phyloP scores from a whole-genome alignment of 1,140 invertebrate genomes.

The Popillia japonica region DNA sequence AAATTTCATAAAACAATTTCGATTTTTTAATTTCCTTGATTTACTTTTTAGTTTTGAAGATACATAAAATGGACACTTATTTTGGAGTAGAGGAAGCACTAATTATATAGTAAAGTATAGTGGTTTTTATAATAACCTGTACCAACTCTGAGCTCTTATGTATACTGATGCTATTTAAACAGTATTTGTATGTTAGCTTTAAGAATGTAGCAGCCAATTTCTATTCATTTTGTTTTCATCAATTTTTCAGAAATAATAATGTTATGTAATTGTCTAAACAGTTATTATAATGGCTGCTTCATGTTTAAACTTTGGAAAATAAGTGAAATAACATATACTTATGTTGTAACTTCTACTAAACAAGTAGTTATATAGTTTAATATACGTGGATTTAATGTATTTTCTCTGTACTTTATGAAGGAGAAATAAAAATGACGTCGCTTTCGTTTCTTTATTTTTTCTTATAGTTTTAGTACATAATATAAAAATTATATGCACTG shows the following conservation, averaged over 20 bases:
- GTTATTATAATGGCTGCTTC: not conserved
- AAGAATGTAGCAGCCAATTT: slow-evolving; percentile 15
- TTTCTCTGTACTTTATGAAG: slow-evolving; percentile 39
- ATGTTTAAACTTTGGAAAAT: not conserved
- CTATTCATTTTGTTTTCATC: not conserved
- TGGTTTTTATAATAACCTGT: not conserved
- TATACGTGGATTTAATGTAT: slow-evolving; percentile 38
- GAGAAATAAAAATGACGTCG: slow-evolving; percentile 38
- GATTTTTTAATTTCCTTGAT: too few species aligned
- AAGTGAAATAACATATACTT: not conserved
- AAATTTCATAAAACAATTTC: too few species aligned
- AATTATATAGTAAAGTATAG: not conserved
- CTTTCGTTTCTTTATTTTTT: slow-evolving; percentile 14
- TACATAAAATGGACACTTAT: too few species aligned
- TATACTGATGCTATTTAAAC: slow-evolving; percentile 44
- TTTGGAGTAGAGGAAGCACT: not conserved
- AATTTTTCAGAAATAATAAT: too few species aligned
- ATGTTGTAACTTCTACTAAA: slow-evolving; percentile 37
- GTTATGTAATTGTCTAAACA: too few species aligned
- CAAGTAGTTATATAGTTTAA: slow-evolving; percentile 18
- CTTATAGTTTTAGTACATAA: not conserved
- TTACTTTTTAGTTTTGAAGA: too few species aligned
- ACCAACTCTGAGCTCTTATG: not conserved
- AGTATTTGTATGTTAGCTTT: slow-evolving; percentile 44
- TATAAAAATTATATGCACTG: not conserved